Base-by-base conservation (phyloP, 2,113 vertebrate species). In the Forbesichthys papilliferus region DNA sequence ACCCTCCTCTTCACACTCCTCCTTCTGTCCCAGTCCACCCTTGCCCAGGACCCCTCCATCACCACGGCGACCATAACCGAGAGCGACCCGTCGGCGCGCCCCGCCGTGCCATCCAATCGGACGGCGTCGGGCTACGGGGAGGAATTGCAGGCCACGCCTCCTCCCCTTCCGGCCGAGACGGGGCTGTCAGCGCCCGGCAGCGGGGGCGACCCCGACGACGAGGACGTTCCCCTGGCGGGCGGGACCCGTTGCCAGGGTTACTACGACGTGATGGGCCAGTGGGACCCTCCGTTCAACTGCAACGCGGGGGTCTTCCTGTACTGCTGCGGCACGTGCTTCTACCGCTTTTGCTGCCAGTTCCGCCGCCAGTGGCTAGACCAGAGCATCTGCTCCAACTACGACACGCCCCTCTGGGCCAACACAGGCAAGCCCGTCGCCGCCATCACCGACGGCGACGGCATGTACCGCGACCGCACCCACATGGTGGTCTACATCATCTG, bases 251-350 rank as follows among this genome's bases (percentile, higher is more conserved):
- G 97, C 88, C 93, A 93, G 66, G 97, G 97, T 34, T 99, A 99
- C 91, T 99, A 98, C 71, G 97, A 99, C 69, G 96, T 98, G 66
- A 98, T 99, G 96, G 97, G 97, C 64, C 97, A 99, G 74, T 99
- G 97, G 97, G 97, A 99, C 81, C 96, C 96, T 0, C 96, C 97
- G 0, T 98, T 99, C 92, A 98, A 96, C 87, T 99, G 97, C 90
- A 99, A 96, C 76, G 95, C 93, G 0, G 95, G 95, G 20, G 93
- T 95, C 82, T 99, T 97, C 69, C 90, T 93, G 48, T 96, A 95
- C 90, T 99, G 97, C 90, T 99, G 97, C 18, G 97, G 97, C 18
- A 99, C 97, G 74, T 99, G 97, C 73, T 97, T 96, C 87, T 98
- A 97, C 81, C 96, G 97, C 65, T 99, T 98, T 91, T 99, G 97